Conservation (phyloP, 1,140 invertebrate genomes). For the Drosophila santomea region DNA sequence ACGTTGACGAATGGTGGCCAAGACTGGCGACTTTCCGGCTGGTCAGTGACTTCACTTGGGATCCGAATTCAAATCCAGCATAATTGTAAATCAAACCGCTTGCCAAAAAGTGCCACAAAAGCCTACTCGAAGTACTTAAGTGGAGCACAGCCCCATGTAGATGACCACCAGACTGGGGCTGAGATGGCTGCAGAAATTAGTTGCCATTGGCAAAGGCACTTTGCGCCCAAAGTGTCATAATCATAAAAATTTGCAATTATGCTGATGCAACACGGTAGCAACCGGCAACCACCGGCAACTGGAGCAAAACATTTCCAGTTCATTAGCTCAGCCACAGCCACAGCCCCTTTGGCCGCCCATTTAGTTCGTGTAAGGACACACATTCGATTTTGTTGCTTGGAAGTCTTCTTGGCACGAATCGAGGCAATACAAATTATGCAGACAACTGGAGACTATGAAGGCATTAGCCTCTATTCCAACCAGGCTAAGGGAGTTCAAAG, state of each 20-base stretch:
- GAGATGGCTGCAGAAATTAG: constrained; percentile 26
- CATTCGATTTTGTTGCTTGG: constrained; percentile 26
- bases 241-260: constrained; percentile 68
- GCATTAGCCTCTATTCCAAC: constrained; percentile 45
- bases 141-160: constrained; percentile 32
- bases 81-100: constrained; percentile 59
- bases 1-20: constrained; percentile 2
- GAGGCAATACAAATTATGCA: constrained; percentile 67
- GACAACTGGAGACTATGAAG: constrained; percentile 63
- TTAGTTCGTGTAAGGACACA: constrained; percentile 12
- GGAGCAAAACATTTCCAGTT: constrained; percentile 62
- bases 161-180: constrained; percentile 6
- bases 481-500: background rate
- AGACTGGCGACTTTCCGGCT: constrained; percentile 41
- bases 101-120: constrained; percentile 14
- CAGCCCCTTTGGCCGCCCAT: constrained; percentile 10
- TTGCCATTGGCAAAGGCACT: constrained; percentile 53
- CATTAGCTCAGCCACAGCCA: constrained; percentile 54
- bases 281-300: constrained; percentile 18
- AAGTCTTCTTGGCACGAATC: constrained; percentile 48
- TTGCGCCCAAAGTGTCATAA: constrained; percentile 62
- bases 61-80: constrained; percentile 21
- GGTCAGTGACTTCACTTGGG: constrained; percentile 9
- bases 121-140: constrained; percentile 16
- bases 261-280: constrained; percentile 39